Base-by-base conservation (phyloP, 2,113 vertebrate genomes). In the Oreochromis niloticus region DNA sequence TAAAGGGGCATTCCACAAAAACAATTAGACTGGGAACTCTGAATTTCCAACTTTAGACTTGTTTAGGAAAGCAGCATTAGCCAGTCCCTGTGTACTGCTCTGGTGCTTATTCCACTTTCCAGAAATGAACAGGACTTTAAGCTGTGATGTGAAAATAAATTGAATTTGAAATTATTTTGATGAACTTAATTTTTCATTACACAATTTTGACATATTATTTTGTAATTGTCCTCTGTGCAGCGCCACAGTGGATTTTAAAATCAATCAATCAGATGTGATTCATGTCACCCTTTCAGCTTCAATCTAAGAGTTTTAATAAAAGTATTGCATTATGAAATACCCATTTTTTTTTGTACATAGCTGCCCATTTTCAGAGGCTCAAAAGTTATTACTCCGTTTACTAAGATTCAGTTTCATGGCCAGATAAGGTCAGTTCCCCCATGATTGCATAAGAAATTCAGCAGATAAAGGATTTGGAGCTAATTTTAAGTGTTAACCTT, bases 381-480 rank as follows among this genome's bases (percentile, higher is more conserved):
- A 46, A 46, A 46, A 30, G 68, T 48, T 2, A 73, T 46, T 73
- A 27, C 41, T 24, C 22, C 1, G 0, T 30, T 30, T 48, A 75
- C 41, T 48, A 48, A 5, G 14, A 10, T 48, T 27, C 4, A 48
- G 4, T 75, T 75, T 75, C 24, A 30, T 75, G 41, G 68, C 68
- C 41, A 17, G 41, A 27, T 39, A 24, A 71, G 36, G n/a, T 27
- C 22, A 24, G 9, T 73, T 46, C 14, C 8, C 41, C 24, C 66
- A 46, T 0, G 27, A 27, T 48, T 48, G 22, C 41, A 30, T 30
- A 46, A 75, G 22, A 75, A 17, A 48, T 7, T 48, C 14, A 75
- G 41, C 14, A 48, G 24, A 43, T 0, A 43, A 71, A 71, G 36
- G 0, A 30, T 75, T 46, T 75, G 41, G 14, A 0, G 68, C 24